Conservation (phyloP, 2,888 invertebrate genomes). For the Cyclophora punctaria region DNA sequence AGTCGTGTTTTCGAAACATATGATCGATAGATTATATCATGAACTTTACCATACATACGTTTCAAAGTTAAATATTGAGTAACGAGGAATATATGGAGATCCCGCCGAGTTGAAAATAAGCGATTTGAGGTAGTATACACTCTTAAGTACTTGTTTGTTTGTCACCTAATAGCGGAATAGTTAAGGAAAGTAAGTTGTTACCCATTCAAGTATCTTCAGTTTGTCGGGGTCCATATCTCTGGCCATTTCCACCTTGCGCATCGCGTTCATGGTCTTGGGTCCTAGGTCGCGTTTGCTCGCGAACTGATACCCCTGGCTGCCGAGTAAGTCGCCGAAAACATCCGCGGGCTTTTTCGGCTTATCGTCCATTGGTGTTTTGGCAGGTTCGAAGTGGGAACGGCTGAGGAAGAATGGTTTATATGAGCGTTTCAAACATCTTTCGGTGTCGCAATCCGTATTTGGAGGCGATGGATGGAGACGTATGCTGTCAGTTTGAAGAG, state of each 20-base stretch:
- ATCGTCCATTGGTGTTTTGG: conserved; percentile 57
- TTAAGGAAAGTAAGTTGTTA: conserved; percentile 29
- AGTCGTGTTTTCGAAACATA: too few relatives aligned
- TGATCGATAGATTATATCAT: too few relatives aligned
- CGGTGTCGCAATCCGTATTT: background rate
- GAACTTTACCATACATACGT: too few relatives aligned
- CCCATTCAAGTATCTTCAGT: conserved; percentile 87
- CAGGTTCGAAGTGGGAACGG: conserved; percentile 81
- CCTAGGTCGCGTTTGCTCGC: conserved; percentile 82
- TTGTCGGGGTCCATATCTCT: conserved; percentile 95
- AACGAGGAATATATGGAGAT: too few relatives aligned
- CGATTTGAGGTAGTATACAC: too few relatives aligned
- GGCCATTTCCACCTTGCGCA: conserved; percentile 90
- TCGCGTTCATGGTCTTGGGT: conserved; percentile 92
- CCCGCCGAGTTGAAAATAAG: too few relatives aligned
- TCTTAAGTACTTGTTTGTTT: too few relatives aligned
- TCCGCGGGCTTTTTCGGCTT: conserved; percentile 75
- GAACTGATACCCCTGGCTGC: conserved; percentile 92
- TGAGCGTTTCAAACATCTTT: too few relatives aligned
- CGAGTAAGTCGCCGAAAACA: conserved; percentile 93
- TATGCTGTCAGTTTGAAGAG: too few relatives aligned
- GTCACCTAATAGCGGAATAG: too few relatives aligned
- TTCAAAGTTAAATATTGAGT: too few relatives aligned
- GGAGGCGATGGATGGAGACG: too few relatives aligned
- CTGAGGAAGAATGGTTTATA: conserved; percentile 47